Evolutionary conservation across 2,113 vertebrate genomes (phyloP).

Genomic region (Onychorhynchus coronatus): DNA sequence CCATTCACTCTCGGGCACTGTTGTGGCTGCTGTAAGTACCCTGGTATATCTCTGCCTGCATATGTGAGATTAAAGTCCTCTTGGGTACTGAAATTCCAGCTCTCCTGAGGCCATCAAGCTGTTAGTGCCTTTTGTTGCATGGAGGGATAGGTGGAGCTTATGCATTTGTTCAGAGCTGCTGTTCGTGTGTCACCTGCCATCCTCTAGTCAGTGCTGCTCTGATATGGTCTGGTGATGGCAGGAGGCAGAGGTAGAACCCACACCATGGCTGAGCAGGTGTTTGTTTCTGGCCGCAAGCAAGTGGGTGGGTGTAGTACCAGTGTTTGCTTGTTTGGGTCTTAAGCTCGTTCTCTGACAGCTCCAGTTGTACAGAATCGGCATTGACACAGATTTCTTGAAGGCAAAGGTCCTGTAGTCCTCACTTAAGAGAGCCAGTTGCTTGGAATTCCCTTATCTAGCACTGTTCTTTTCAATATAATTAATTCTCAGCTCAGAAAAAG

Average conservation of each 20-base stretch:
- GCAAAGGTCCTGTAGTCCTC: neutral
- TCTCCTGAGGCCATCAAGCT: neutral
- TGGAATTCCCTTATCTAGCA: neutral
- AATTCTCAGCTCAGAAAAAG: slow-evolving; percentile 18
- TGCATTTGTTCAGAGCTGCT: neutral
- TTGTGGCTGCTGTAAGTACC: neutral
- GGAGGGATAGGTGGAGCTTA: neutral
- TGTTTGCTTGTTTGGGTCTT: neutral
- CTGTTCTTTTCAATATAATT: slow-evolving; percentile 11
- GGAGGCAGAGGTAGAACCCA: neutral
- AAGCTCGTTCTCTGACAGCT: neutral
- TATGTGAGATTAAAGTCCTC: neutral
- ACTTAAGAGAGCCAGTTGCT: neutral
- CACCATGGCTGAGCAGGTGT: neutral
- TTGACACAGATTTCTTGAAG: neutral
- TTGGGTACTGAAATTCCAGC: neutral
- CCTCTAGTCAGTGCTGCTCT: neutral
- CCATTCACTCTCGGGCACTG: neutral
- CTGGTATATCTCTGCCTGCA: neutral
- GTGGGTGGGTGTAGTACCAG: neutral
- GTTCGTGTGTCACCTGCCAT: neutral
- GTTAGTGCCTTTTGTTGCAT: neutral
- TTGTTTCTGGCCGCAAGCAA: neutral
- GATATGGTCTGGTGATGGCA: neutral
- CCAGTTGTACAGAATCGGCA: neutral